Percentiles rank a stretch among this genome's conserved stretches.
These are phyloP conservation scores for Mantis religiosa DNA, from an alignment of 2,888 invertebrate species.

Conservation along the genomic window DNA sequence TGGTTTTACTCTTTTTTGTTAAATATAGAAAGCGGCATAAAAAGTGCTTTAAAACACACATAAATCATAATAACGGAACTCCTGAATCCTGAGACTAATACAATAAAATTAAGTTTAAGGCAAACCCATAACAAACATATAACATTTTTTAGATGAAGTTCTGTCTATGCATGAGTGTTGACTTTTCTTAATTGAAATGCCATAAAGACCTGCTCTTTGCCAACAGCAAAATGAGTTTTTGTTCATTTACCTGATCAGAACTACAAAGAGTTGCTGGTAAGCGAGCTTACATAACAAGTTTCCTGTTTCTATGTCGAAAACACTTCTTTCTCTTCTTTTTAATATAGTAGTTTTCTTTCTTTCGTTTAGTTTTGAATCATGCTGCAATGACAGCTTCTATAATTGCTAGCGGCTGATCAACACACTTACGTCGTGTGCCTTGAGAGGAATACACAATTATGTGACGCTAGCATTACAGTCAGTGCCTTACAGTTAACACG, in stretches of 20 bases:
- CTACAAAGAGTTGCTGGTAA: neutral
- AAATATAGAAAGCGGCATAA: no score
- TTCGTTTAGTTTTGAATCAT: neutral
- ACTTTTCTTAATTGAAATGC: neutral
- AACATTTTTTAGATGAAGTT: no score
- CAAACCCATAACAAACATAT: no score
- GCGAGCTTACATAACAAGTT: neutral
- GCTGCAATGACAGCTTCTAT: neutral
- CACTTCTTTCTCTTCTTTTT: neutral
- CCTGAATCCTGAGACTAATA: no score
- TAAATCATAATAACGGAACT: no score
- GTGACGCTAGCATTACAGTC: neutral
- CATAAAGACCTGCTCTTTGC: neutral
- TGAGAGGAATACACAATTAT: neutral
- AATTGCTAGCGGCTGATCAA: neutral
- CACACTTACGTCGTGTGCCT: no score
- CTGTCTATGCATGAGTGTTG: neutral
- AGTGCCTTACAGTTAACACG: neutral
- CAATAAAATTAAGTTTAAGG: no score
- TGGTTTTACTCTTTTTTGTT: no score
- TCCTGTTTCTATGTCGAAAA: neutral
- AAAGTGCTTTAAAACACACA: no score
- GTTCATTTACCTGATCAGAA: neutral
- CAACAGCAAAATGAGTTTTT: neutral
- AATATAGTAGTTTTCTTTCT: neutral